Base-by-base conservation (phyloP, 1,140 invertebrate genomes). In the Zaprionus ghesquierei region DNA sequence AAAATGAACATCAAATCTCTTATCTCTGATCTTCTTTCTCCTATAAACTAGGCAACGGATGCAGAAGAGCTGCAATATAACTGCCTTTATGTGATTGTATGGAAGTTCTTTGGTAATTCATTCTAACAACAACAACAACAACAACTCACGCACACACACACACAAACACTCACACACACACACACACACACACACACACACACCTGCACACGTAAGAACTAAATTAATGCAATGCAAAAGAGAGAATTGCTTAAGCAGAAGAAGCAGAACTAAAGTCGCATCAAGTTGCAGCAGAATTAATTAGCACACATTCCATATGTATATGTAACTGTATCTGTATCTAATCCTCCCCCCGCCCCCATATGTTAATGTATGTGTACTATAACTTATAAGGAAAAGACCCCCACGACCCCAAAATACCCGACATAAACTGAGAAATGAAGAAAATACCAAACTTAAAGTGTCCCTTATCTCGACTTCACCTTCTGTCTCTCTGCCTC, bases 21-120 rank as follows among this genome's bases (percentile, higher is more conserved):
- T 82, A 82, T 82, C 80, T 90, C 49, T 90, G 79, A 41, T 41
- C 87, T 81, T 90, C 78, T 79, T 86, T 77, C 77, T 87, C 64
- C 74, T 41, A 70, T 77, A 73, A 81, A 77, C 71, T 90, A 91
- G 85, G 73, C 85, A 79, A 73, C 81, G 77, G 89, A 82, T 90
- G 89, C 84, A 86, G 89, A 90, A 82, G 81, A 89, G 85, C 85
- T 89, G 84, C 84, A 90, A 80, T 91, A 80, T 82, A 90, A 90
- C 79, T 90, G 89, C 81, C 85, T 90, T 82, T 90, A 90, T 90
- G 89, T 91, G 78, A 89, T 90, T 89, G 76, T 90, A 74, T 90
- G 89, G 89, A 90, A 91, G 80, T 85, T 90, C 81, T 89, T 90
- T 90, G 89, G 89, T 90, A 90, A 90, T 89, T 90, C 86, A 81